Evolutionary conservation across 1,140 invertebrate species (phyloP).

Genomic region (Bombus polaris): DNA sequence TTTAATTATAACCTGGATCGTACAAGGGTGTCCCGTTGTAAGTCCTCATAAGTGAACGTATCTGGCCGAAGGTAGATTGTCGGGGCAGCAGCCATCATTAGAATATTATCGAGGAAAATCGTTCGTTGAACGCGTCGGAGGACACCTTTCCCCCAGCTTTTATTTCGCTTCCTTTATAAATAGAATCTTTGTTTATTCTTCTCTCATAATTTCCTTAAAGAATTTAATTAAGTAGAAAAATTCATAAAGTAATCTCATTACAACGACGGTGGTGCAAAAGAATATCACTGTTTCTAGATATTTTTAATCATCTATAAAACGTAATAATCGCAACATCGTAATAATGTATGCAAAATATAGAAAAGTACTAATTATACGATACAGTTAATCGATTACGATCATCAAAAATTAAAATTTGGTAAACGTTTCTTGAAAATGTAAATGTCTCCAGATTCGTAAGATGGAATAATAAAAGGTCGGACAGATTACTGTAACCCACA

Average conservation of each 20-base stretch:
- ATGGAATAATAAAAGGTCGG: too few relatives aligned
- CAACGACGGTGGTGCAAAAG: background rate
- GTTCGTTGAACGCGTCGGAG: background rate
- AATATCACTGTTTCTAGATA: background rate
- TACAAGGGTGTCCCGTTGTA: background rate
- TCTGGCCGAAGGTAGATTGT: background rate
- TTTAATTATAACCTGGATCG: constrained; percentile 26
- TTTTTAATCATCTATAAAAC: background rate
- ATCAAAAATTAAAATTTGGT: too few relatives aligned
- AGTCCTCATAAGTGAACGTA: constrained; percentile 10
- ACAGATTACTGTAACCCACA: too few relatives aligned
- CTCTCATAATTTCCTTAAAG: background rate
- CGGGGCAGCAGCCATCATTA: background rate
- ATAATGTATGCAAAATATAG: too few relatives aligned
- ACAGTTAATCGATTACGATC: too few relatives aligned
- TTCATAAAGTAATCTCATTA: background rate
- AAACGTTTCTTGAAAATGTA: too few relatives aligned
- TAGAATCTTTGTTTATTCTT: background rate
- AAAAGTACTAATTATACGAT: too few relatives aligned
- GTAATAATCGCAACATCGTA: too few relatives aligned
- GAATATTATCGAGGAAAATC: constrained; percentile 17
- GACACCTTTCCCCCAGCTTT: background rate
- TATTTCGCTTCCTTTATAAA: background rate
- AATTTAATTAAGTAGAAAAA: background rate
- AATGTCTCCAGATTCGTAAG: too few relatives aligned